phyloP scores from a whole-genome alignment of 2,888 invertebrate species.

The Athripsodes cinereus region DNA sequence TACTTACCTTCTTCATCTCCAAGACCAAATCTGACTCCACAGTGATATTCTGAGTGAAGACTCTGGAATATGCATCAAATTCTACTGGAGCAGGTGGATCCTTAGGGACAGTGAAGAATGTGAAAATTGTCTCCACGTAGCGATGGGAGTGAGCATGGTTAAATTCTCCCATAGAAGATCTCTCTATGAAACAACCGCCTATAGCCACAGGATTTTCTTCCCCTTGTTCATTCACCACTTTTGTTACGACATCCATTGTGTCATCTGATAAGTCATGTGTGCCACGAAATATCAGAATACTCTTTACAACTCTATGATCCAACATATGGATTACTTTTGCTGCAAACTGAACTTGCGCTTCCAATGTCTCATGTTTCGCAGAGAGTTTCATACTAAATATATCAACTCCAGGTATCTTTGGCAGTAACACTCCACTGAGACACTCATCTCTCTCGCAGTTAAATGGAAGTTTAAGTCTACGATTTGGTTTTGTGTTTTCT shows the following conservation, averaged over 20 bases:
- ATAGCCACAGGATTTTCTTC: slow-evolving; percentile 42
- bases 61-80: slow-evolving; percentile 31
- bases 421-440: background rate
- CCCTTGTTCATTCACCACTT: slow-evolving; percentile 30
- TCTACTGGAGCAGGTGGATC: slow-evolving; percentile 31
- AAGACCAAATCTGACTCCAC: background rate
- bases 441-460: background rate
- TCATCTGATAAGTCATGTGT: background rate
- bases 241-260: slow-evolving; percentile 11
- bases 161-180: slow-evolving; percentile 32
- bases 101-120: slow-evolving; percentile 35
- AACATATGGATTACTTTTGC: background rate
- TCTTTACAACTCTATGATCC: background rate
- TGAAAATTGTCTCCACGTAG: background rate
- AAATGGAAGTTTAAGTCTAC: background rate
- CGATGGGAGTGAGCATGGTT: background rate
- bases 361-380: background rate
- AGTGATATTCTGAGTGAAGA: slow-evolving; percentile 19
- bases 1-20: slow-evolving; percentile 5
- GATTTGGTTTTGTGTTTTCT: background rate
- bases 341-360: background rate
- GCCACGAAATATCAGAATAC: background rate
- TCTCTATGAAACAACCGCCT: slow-evolving; percentile 45
- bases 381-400: background rate
- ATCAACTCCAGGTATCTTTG: background rate